A percentile compares a stretch with the other conserved stretches of the same genome.
phyloP scores from a whole-genome alignment of 2,888 invertebrate species.

The Apocheima hispidaria region DNA sequence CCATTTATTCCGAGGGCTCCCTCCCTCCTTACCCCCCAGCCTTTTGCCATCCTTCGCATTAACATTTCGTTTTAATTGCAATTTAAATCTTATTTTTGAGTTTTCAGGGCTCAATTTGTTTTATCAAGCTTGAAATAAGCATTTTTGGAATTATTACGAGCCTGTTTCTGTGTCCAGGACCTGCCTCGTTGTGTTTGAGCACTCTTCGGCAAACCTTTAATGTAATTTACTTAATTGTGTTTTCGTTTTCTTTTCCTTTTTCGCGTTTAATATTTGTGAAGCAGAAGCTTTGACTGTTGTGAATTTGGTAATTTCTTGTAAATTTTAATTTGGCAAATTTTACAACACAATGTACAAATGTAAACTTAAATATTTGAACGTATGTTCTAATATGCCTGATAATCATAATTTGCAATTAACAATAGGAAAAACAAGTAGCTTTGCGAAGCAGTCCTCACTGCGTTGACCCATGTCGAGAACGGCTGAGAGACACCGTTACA shows the following conservation, averaged over 20 bases:
- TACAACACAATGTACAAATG: too few species aligned
- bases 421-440: too few species aligned
- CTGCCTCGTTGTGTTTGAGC: constrained; percentile 51
- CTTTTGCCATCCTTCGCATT: constrained; percentile 57
- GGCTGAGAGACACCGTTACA: too few species aligned
- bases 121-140: constrained; percentile 50
- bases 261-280: constrained; percentile 19
- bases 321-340: too few species aligned
- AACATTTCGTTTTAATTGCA: constrained; percentile 62
- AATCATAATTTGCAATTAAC: too few species aligned
- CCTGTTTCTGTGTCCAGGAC: constrained; percentile 35
- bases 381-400: too few species aligned
- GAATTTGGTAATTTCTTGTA: constrained; percentile 25
- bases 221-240: constrained; percentile 54
- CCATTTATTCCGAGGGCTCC: constrained; percentile 68
- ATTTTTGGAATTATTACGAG: constrained; percentile 34
- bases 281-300: constrained; percentile 19
- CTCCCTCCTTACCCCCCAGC: constrained; percentile 59
- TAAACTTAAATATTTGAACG: too few species aligned
- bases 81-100: constrained; percentile 64
- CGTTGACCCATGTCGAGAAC: too few species aligned
- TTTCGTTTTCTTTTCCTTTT: constrained; percentile 45
- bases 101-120: constrained; percentile 66
- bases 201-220: constrained; percentile 58
- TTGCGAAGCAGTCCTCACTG: too few species aligned